phyloP scores from a whole-genome alignment of 2,888 invertebrate species.

The Corbicula japonica region DNA sequence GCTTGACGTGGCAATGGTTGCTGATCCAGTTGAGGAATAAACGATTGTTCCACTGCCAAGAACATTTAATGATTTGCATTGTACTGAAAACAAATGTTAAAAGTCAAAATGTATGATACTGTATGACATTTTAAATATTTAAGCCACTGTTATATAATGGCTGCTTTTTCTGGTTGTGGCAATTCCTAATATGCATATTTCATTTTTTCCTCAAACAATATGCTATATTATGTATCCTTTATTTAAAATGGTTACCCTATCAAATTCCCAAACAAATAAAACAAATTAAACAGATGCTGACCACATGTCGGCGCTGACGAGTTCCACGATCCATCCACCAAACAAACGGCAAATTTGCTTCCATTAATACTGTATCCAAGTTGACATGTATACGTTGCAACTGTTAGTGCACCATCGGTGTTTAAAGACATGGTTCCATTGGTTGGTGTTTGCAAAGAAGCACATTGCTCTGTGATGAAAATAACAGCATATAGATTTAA shows the following conservation, averaged over 20 bases:
- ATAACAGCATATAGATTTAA: too few relatives aligned
- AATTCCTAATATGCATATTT: too few relatives aligned
- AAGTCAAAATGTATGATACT: too few relatives aligned
- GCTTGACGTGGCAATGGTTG: slow-evolving; percentile 35
- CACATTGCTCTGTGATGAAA: slow-evolving; percentile 44
- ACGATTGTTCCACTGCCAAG: slow-evolving; percentile 26
- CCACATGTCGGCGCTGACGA: slow-evolving; percentile 22
- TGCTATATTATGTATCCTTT: too few relatives aligned
- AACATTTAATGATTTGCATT: neutral
- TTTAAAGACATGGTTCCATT: slow-evolving; percentile 25
- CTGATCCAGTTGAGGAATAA: slow-evolving; percentile 38
- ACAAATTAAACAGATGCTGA: slow-evolving; percentile 17
- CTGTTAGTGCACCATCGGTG: slow-evolving; percentile 36
- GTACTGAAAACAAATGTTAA: slow-evolving; percentile 9
- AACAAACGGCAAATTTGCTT: slow-evolving; percentile 10
- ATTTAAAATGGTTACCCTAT: too few relatives aligned
- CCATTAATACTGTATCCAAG: slow-evolving; percentile 46
- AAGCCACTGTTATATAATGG: too few relatives aligned
- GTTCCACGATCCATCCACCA: slow-evolving; percentile 45
- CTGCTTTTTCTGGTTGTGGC: too few relatives aligned
- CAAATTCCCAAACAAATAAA: too few relatives aligned
- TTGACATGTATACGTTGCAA: slow-evolving; percentile 41
- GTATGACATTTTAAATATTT: too few relatives aligned
- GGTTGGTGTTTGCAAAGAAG: slow-evolving; percentile 11
- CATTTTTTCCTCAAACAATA: too few relatives aligned